Conservation (phyloP, 2,888 invertebrate genomes). For the Scaptodrosophila latifasciaeformis region DNA sequence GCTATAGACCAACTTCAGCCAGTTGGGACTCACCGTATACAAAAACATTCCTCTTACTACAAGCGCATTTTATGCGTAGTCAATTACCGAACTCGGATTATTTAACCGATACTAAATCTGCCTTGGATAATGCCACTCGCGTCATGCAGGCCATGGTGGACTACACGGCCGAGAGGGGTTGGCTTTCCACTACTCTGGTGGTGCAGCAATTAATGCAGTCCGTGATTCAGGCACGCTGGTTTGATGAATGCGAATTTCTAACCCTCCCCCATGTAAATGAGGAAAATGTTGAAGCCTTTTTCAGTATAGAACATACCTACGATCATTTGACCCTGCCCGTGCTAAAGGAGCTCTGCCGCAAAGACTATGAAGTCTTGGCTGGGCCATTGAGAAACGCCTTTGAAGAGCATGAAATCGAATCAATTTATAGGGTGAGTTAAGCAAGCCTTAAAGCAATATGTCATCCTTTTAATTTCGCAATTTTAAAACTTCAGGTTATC, state of each 20-base stretch:
- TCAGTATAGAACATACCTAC: slow-evolving; percentile 69
- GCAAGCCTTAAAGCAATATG: slow-evolving; percentile 4
- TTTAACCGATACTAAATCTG: slow-evolving; percentile 95
- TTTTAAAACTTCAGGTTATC: slow-evolving; percentile 76
- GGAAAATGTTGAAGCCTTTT: slow-evolving; percentile 79
- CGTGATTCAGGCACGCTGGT: slow-evolving; percentile 93
- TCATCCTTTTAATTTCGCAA: background rate
- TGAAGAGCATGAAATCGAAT: slow-evolving; percentile 81
- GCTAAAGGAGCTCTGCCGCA: slow-evolving; percentile 71
- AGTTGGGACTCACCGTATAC: slow-evolving; percentile 93
- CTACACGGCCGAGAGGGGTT: slow-evolving; percentile 91
- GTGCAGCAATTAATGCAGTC: slow-evolving; percentile 90
- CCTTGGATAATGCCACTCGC: slow-evolving; percentile 95
- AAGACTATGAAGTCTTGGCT: slow-evolving; percentile 79
- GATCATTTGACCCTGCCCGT: slow-evolving; percentile 69
- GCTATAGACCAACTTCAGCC: slow-evolving; percentile 82
- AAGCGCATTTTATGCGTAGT: slow-evolving; percentile 92
- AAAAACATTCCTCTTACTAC: slow-evolving; percentile 94
- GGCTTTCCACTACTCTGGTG: slow-evolving; percentile 87
- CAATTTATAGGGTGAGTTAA: slow-evolving; percentile 79
- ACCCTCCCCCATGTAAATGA: slow-evolving; percentile 86
- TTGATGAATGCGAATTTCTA: slow-evolving; percentile 83
- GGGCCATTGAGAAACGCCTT: slow-evolving; percentile 80
- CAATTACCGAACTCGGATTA: slow-evolving; percentile 94
- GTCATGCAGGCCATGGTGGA: slow-evolving; percentile 98